These are phyloP conservation scores for Alca torda DNA, from an alignment of 2,797 vertebrate genomes.

Conservation along the genomic window DNA sequence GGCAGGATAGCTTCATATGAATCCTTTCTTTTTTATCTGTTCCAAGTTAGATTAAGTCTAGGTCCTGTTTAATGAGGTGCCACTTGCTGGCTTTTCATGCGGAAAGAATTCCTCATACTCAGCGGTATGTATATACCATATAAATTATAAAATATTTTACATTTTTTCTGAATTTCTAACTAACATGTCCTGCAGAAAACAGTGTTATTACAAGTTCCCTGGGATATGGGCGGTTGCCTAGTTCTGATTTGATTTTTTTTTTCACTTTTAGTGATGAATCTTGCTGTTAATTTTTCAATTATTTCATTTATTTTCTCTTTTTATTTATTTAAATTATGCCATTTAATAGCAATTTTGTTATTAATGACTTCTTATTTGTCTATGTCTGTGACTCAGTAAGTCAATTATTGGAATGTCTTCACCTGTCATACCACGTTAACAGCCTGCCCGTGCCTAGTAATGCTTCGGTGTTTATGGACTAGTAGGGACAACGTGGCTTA, in stretches of 20 bases:
- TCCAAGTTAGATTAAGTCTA: slow-evolving; percentile 81
- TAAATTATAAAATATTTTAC: slow-evolving; percentile 78
- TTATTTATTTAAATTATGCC: background rate
- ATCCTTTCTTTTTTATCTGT: slow-evolving; percentile 74
- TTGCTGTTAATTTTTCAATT: slow-evolving; percentile 43
- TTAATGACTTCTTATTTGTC: background rate
- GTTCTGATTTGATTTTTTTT: slow-evolving; percentile 68
- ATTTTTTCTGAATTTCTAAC: slow-evolving; percentile 68
- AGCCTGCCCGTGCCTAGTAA: background rate
- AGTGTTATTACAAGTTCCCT: slow-evolving; percentile 76
- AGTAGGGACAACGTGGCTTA: background rate
- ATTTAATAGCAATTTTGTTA: background rate
- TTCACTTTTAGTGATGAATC: background rate
- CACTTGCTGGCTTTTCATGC: slow-evolving; percentile 78
- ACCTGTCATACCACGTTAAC: background rate
- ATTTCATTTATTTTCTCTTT: background rate
- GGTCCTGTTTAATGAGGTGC: slow-evolving; percentile 82
- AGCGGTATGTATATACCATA: slow-evolving; percentile 75
- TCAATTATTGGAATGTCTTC: background rate
- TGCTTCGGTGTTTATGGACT: background rate
- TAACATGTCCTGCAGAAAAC: slow-evolving; percentile 74
- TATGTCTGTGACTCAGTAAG: background rate
- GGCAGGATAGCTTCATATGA: slow-evolving; percentile 77
- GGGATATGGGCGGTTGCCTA: slow-evolving; percentile 68
- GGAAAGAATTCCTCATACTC: slow-evolving; percentile 77